phyloP scores from a whole-genome alignment of 2,797 vertebrate species.

The Anguilla anguilla region DNA sequence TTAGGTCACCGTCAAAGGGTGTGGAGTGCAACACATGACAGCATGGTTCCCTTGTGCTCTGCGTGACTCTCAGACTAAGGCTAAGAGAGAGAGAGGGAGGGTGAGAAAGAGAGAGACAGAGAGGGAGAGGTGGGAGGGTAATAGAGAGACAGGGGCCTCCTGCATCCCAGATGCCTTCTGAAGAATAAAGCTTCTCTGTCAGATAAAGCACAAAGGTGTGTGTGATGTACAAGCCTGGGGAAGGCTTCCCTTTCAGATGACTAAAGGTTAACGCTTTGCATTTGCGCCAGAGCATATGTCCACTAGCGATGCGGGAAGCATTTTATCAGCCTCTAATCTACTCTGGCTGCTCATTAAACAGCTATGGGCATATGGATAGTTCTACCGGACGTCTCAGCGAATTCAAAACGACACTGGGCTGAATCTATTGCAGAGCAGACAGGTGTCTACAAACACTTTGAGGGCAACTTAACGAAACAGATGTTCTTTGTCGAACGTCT shows the following conservation, averaged over 20 bases:
- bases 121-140: background rate
- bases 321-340: background rate
- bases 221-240: background rate
- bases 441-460: background rate
- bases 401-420: background rate
- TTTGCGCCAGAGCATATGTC: background rate
- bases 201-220: background rate
- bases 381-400: background rate
- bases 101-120: background rate
- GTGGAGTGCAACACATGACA: background rate
- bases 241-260: background rate
- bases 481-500: background rate
- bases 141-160: background rate
- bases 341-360: background rate
- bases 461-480: background rate
- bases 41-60: background rate
- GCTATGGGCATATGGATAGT: too few relatives aligned
- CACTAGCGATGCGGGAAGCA: background rate
- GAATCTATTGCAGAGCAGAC: background rate
- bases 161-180: background rate
- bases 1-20: background rate
- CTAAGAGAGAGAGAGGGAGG: background rate
- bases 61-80: background rate
- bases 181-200: slow-evolving; percentile 1
- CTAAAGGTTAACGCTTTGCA: background rate